phyloP scores from a whole-genome alignment of 2,113 vertebrate genomes.

The Dinomys branickii region DNA sequence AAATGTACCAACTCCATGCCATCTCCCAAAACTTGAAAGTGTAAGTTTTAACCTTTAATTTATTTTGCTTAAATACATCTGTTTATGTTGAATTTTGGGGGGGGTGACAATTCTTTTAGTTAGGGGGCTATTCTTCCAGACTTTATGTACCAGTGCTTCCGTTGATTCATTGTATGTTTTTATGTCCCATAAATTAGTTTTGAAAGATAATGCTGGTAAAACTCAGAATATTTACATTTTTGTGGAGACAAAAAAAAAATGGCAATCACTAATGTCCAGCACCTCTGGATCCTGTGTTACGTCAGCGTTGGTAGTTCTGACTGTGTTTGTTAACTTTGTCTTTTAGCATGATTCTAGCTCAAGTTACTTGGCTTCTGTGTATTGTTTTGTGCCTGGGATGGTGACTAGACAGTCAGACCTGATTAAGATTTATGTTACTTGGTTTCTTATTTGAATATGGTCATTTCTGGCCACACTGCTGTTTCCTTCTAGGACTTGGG shows the following conservation, averaged over 20 bases:
- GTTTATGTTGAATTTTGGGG: conserved; percentile 69
- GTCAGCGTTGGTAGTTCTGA: conserved; percentile 72
- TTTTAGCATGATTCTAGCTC: conserved; percentile 38
- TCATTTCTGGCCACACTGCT: neutral
- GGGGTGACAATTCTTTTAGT: conserved; percentile 79
- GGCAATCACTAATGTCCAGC: conserved; percentile 32
- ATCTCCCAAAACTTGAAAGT: conserved; percentile 78
- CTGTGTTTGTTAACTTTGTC: neutral
- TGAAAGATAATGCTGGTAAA: conserved; percentile 79
- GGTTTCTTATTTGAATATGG: conserved; percentile 45
- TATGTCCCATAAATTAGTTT: conserved; percentile 82
- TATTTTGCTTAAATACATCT: conserved; percentile 85
- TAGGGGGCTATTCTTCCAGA: conserved; percentile 72
- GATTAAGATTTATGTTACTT: neutral
- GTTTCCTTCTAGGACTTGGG: neutral
- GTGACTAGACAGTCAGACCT: neutral
- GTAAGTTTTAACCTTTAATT: conserved; percentile 85
- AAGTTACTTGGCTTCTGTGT: conserved; percentile 10
- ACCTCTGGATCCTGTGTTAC: conserved; percentile 64
- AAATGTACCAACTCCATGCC: conserved; percentile 76
- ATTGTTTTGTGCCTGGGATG: neutral
- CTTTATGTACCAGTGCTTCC: conserved; percentile 66
- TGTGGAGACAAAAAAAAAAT: conserved; percentile 75
- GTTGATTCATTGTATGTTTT: conserved; percentile 74
- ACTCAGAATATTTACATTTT: conserved; percentile 84